Conservation (phyloP, 2,888 invertebrate genomes). For the Steinernema hermaphroditum region DNA sequence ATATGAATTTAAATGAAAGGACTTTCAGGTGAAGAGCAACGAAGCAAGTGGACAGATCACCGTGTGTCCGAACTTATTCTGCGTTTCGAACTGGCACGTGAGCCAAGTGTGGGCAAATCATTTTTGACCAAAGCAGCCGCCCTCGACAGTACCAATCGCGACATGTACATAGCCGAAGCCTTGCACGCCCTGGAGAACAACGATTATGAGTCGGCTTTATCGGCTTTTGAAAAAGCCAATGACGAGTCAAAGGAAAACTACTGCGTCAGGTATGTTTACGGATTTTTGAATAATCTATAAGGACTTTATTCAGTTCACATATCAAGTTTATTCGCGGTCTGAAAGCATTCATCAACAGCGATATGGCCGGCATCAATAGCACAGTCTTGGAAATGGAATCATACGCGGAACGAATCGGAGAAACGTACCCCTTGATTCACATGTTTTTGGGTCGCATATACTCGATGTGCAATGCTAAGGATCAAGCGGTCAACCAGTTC, state of each 20-base stretch:
- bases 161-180: neutral
- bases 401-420: neutral
- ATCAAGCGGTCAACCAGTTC: neutral
- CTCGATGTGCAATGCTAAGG: no score
- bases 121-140: neutral
- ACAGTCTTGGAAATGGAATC: neutral
- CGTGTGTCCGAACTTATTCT: neutral
- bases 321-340: neutral
- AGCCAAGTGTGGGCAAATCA: neutral
- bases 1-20: neutral
- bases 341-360: neutral
- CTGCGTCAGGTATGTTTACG: neutral
- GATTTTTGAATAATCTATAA: neutral
- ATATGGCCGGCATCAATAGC: neutral
- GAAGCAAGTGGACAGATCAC: neutral
- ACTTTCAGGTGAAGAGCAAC: slow-evolving; percentile 2
- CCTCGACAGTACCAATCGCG: neutral
- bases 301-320: neutral
- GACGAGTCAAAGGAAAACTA: neutral
- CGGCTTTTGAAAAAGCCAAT: neutral
- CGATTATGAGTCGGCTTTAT: neutral
- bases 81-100: neutral
- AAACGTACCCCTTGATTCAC: neutral
- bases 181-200: neutral
- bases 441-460: neutral